These are phyloP conservation scores for Oscheius sp. DNA, from an alignment of 1,140 invertebrate genomes.

Conservation along the genomic window DNA sequence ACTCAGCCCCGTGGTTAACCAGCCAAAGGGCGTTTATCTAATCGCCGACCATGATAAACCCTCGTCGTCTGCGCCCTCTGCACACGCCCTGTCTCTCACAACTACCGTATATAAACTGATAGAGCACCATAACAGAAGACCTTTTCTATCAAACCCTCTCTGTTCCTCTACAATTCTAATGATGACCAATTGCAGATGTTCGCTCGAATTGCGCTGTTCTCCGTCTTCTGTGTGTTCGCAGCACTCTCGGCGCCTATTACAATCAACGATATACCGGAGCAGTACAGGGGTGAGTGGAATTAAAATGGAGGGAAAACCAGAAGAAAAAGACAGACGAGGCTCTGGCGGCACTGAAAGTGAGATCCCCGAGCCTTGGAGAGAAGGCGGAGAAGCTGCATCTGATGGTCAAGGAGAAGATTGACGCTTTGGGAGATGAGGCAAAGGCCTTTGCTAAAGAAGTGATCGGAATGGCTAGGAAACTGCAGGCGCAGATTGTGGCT, in stretches of 20 bases:
- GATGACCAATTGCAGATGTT: too few relatives aligned
- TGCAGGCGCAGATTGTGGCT: conserved; percentile 9
- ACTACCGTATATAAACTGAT: too few relatives aligned
- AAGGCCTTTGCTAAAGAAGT: conserved; percentile 8
- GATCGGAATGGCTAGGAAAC: not conserved
- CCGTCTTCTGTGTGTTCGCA: too few relatives aligned
- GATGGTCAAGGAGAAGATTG: conserved; percentile 13
- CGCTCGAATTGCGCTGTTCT: too few relatives aligned
- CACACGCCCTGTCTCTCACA: too few relatives aligned
- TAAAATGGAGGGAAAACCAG: not conserved
- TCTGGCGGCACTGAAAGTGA: conserved; percentile 2
- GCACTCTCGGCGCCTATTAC: not conserved
- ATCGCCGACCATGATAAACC: too few relatives aligned
- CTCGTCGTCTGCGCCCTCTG: too few relatives aligned
- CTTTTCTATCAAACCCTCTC: too few relatives aligned
- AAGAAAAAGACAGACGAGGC: not conserved
- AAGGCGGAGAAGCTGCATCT: conserved; percentile 12
- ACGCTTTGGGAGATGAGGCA: not conserved
- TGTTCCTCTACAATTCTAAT: too few relatives aligned
- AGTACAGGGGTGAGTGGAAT: not conserved
- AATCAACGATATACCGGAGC: conserved; percentile 15
- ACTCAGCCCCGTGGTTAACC: too few relatives aligned
- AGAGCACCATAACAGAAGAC: too few relatives aligned
- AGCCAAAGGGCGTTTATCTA: too few relatives aligned
- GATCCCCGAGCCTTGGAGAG: conserved; percentile 1